Evolutionary conservation across 2,797 vertebrate genomes (phyloP), one percentile per base, ranked within the genome.

Genomic region (Propithecus deckenii): DNA sequence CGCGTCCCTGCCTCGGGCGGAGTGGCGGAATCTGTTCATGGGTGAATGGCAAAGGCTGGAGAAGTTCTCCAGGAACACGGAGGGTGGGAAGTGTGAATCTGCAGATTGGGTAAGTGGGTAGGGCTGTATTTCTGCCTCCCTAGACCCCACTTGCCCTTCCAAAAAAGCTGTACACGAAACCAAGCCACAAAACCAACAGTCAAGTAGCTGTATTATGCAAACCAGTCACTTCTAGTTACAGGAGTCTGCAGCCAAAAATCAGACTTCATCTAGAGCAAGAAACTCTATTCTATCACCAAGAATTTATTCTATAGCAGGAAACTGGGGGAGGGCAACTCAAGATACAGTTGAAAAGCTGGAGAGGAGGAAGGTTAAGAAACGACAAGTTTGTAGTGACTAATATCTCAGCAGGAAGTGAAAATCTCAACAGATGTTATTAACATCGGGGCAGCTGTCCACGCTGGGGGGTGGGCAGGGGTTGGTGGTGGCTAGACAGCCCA

Each of bases 401-500:
- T 7, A 81, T 63, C 94, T 93, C 38, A 75, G 83, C 89, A 96
- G 94, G 61, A 96, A 98, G 97, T 65, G 96, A 92, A 94, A 97
- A 52, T 74, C 87, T 88, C 89, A 97, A 75, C 65, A 97, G 93
- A 97, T 32, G 41, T 1, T 1, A 94, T 55, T 0, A 0, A 74
- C 55, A 71, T 63, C 20, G 32, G 69, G 38, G 69, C 69, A 78
- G 90, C 85, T 23, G 67, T 72, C 55, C 67, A 4, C 0, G 35
- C 0, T 32, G 46, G 30, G 48, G 63, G 63, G 48, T 5, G 12
- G 32, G 35, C 18, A 72, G 43, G 76, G 43, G 22, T 25, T 41
- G 50, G 63, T 4, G 59, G 67, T 9, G 41, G 79, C 48, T 41
- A 20, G 22, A 63, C 9, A 50, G 80, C 43, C 59, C 30, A 50